These are phyloP conservation scores for Pseudorasbora parva DNA, from an alignment of 2,113 vertebrate genomes.

Conservation along the genomic window DNA sequence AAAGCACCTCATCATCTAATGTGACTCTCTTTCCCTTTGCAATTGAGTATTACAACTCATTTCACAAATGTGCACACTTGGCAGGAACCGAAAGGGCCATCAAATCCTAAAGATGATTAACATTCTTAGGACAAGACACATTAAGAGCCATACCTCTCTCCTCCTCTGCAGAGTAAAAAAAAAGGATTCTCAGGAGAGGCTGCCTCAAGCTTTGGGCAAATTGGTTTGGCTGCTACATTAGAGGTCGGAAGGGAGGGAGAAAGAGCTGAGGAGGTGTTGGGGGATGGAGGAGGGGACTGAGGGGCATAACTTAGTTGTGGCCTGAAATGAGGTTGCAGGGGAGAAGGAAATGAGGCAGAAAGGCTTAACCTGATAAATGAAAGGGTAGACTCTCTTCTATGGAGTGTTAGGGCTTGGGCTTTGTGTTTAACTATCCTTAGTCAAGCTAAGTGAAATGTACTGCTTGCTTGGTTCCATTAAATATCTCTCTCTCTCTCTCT, in stretches of 20 bases:
- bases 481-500: no score
- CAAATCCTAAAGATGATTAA: slow-evolving; percentile 95
- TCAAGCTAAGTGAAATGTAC: neutral
- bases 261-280: slow-evolving; percentile 66
- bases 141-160: slow-evolving; percentile 83
- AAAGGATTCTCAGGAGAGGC: slow-evolving; percentile 88
- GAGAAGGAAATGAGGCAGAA: slow-evolving; percentile 82
- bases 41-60: slow-evolving; percentile 88
- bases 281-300: slow-evolving; percentile 60
- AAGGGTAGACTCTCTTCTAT: slow-evolving; percentile 58
- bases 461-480: neutral
- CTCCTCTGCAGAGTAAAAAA: slow-evolving; percentile 88
- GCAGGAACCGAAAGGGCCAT: slow-evolving; percentile 87
- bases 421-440: neutral
- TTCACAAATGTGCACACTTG: slow-evolving; percentile 71
- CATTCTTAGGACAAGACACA: slow-evolving; percentile 84
- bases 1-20: slow-evolving; percentile 82
- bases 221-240: slow-evolving; percentile 98
- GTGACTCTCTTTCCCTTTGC: slow-evolving; percentile 67
- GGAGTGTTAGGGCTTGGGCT: slow-evolving; percentile 45
- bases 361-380: slow-evolving; percentile 95
- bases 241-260: slow-evolving; percentile 84
- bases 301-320: slow-evolving; percentile 64
- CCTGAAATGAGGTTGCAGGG: slow-evolving; percentile 80
- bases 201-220: slow-evolving; percentile 90